Conservation (phyloP, 2,113 vertebrate species). For the Dryoscopus gambensis region DNA sequence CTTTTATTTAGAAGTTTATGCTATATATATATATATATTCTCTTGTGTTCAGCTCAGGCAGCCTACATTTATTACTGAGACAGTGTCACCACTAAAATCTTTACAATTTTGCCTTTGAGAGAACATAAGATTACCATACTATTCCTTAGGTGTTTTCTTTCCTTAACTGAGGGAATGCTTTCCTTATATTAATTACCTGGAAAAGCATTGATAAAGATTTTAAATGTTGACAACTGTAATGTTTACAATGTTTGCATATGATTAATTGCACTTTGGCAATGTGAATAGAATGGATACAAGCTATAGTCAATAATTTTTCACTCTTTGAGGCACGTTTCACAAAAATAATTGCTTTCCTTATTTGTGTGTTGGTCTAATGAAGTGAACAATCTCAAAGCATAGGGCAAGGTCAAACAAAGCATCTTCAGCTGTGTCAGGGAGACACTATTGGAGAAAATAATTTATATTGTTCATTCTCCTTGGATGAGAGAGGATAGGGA, state of each 20-base stretch:
- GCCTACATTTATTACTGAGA: slow-evolving; percentile 4
- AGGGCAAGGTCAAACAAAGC: background rate
- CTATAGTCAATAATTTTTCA: background rate
- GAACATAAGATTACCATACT: background rate
- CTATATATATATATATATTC: background rate
- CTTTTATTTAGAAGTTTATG: background rate
- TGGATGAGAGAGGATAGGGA: background rate
- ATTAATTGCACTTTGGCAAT: background rate
- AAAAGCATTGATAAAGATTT: background rate
- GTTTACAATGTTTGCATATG: background rate
- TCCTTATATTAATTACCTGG: background rate
- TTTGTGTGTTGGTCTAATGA: background rate
- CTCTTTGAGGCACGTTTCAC: background rate
- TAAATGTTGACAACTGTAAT: background rate
- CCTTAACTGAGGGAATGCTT: background rate
- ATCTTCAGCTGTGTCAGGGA: background rate
- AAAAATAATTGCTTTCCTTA: background rate
- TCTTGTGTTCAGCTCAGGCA: background rate
- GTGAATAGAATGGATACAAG: background rate
- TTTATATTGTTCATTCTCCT: background rate
- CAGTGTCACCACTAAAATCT: slow-evolving; percentile 27
- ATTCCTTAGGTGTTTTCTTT: background rate
- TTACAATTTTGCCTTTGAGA: slow-evolving; percentile 22
- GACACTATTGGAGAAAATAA: background rate
- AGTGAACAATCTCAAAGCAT: background rate